Base-by-base conservation (phyloP, 2,113 vertebrate species). In the Pyrgilauda ruficollis region DNA sequence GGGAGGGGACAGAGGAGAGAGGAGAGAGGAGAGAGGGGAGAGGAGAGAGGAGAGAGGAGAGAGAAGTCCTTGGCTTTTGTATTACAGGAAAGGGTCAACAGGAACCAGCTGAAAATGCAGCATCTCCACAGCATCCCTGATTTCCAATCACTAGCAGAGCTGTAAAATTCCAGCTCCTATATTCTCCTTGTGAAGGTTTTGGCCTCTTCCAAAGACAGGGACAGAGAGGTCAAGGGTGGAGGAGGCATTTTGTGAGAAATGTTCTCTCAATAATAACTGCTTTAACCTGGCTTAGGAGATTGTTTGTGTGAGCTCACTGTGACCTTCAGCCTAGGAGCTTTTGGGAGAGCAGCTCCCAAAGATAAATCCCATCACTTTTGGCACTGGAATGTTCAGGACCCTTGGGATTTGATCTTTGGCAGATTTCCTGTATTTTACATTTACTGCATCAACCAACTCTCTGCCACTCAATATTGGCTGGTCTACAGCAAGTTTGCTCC, bases 51-150 rank as follows among this genome's bases (percentile, higher is more conserved):
- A 47, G 47, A 49, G 49, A 35, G 24, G 47, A 47, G 49, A 52
- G 24, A 3, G 7, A 52, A 80, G 61, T 33, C 82, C 37, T 15
- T 92, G 90, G 63, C 59, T 33, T 83, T 86, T 92, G 72, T 88
- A 15, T 80, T 93, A 55, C 63, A 58, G 83, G 37, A 58, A 56
- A 63, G 90, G 82, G 72, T 77, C 67, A 53, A 22, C n/a, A 83
- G 79, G 79, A 93, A 74, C 90, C 87, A 77, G 82, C 70, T 66
- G 72, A 35, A 93, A 96, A 90, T 55, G 55, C 59, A 68, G 74
- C 5, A 0, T 94, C 55, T 88, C 82, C 9, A 3, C 76, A 8
- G 46, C 1, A 2, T 24, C 53, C 23, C 46, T 80, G 75, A 84
- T 89, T 90, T 92, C 68, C 92, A 93, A 10, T 67, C 72, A 59